These are phyloP conservation scores for Phyto melanocephala DNA, from an alignment of 2,888 invertebrate genomes.

Conservation along the genomic window DNA sequence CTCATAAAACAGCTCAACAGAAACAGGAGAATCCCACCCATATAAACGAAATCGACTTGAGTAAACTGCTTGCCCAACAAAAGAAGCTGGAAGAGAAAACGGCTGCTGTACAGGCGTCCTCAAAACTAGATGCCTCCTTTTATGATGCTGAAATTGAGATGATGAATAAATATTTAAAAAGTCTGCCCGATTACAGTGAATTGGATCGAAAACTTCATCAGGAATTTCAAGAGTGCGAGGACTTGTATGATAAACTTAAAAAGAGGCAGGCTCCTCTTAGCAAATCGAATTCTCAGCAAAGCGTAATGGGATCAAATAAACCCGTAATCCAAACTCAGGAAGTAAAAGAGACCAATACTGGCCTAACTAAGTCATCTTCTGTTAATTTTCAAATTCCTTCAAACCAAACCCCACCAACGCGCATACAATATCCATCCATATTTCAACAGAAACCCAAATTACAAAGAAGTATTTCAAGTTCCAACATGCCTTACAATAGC, in stretches of 20 bases:
- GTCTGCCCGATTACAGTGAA: conserved; percentile 78
- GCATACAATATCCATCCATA: conserved; percentile 76
- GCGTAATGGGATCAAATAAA: conserved; percentile 63
- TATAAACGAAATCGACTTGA: conserved; percentile 69
- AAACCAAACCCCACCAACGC: conserved; percentile 65
- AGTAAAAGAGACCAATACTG: conserved; percentile 17
- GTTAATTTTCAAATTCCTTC: conserved; percentile 68
- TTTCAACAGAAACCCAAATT: conserved; percentile 72
- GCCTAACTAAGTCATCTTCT: conserved; percentile 72
- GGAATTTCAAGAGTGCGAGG: conserved; percentile 79
- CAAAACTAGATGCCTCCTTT: conserved; percentile 75
- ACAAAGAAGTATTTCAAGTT: conserved; percentile 77
- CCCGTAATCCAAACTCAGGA: not conserved
- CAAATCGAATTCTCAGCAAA: conserved; percentile 77
- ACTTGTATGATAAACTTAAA: conserved; percentile 77
- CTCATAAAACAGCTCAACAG: conserved; percentile 5
- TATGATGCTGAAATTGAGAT: conserved; percentile 79
- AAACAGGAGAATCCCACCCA: not conserved
- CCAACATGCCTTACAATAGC: conserved; percentile 71
- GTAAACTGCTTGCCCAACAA: conserved; percentile 73
- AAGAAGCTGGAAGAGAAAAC: conserved; percentile 73
- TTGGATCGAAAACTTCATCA: conserved; percentile 77
- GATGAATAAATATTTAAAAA: conserved; percentile 79
- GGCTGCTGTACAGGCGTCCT: conserved; percentile 70
- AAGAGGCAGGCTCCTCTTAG: conserved; percentile 71